Evolutionary conservation across 2,113 vertebrate genomes (phyloP).

Genomic region (Silurus glanis): DNA sequence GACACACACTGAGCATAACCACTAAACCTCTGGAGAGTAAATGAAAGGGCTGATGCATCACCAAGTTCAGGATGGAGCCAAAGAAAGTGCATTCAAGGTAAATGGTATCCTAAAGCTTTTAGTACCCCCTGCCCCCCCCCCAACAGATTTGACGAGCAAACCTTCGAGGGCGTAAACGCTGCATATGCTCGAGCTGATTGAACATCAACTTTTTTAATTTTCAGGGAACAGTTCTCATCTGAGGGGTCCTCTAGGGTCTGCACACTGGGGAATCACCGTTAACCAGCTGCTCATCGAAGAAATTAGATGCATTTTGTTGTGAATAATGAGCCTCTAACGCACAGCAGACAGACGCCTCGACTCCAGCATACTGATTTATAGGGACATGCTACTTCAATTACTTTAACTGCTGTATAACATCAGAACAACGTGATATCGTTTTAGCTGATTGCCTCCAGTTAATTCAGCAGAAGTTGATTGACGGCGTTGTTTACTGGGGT

Average conservation of each 20-base stretch:
- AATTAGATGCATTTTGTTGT: constrained; percentile 18
- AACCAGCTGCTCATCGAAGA: constrained; percentile 29
- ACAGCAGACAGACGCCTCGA: neutral
- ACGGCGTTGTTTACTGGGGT: neutral
- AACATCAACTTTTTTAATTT: constrained; percentile 2
- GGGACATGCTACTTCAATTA: neutral
- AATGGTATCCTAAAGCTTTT: neutral
- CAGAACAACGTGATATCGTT: neutral
- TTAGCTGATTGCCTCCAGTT: constrained; percentile 23
- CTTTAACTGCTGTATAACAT: constrained; percentile 17
- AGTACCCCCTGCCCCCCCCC: neutral
- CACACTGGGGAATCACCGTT: constrained; percentile 23
- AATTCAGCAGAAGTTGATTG: constrained; percentile 2
- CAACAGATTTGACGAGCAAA: neutral
- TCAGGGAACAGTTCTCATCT: neutral
- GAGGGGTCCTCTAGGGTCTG: constrained; percentile 22
- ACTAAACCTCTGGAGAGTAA: neutral
- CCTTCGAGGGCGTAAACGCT: neutral
- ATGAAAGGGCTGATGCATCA: neutral
- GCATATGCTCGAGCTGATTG: constrained; percentile 1
- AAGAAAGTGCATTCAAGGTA: neutral
- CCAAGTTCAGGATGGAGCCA: neutral
- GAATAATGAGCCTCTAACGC: constrained; percentile 23
- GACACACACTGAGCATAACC: constrained; percentile 27
- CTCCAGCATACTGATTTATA: constrained; percentile 9